A percentile compares a stretch with the other conserved stretches of the same genome.
These are phyloP conservation scores for Tetrao urogallus DNA, from an alignment of 2,113 vertebrate species.

Conservation along the genomic window DNA sequence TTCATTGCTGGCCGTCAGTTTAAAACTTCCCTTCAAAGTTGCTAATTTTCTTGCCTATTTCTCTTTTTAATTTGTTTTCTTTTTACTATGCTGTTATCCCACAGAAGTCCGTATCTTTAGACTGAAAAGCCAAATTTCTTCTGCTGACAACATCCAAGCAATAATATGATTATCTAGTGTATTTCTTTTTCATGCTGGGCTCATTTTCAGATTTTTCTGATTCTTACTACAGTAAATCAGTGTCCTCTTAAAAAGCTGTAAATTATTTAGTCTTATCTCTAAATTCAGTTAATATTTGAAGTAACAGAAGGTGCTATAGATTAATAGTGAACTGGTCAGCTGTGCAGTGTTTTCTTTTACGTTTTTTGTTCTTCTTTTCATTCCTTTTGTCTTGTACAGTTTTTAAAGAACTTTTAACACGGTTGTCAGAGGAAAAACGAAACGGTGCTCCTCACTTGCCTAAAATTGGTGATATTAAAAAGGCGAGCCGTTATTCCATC, in stretches of 20 bases:
- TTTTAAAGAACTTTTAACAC: conserved; percentile 94
- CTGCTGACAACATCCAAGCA: neutral
- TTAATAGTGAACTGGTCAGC: neutral
- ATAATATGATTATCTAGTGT: neutral
- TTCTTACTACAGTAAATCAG: neutral
- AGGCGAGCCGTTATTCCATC: conserved; percentile 95
- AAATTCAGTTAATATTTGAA: neutral
- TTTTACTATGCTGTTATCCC: neutral
- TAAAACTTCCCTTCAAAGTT: neutral
- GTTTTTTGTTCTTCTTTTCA: neutral
- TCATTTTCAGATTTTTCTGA: neutral
- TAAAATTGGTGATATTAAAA: conserved; percentile 98
- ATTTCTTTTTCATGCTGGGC: neutral
- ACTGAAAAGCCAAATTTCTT: neutral
- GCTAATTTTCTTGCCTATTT: neutral
- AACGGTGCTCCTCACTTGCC: conserved; percentile 95
- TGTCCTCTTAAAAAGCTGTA: neutral
- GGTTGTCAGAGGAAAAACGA: conserved; percentile 93
- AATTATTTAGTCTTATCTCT: neutral
- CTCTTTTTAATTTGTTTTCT: neutral
- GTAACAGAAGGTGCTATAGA: neutral
- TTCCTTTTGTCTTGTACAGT: conserved; percentile 76
- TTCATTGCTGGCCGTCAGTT: neutral
- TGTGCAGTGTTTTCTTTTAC: neutral
- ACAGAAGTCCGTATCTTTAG: neutral